Base-by-base conservation (phyloP, 2,797 vertebrate species). In the Betta splendens region DNA sequence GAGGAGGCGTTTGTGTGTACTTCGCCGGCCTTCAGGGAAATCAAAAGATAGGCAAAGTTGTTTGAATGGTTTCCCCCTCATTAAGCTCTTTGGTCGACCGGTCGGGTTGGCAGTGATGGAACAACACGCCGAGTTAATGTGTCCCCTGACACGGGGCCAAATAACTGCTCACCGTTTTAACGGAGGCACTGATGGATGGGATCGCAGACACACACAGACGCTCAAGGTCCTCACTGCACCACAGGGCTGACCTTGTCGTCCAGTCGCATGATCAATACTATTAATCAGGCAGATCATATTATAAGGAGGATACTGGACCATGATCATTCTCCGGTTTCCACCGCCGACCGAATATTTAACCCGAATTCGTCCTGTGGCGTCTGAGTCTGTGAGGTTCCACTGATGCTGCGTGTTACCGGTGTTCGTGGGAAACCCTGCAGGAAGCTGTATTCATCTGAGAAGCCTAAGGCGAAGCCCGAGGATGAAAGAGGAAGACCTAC, bases 1-100 rank as follows among this genome's bases (percentile, higher is more conserved):
- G 66, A 37, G 50, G 9, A 45, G 69, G 21, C 62, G 8, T 43
- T 17, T 18, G 37, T 48, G 58, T 68, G 20, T 32, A 38, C 26
- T 64, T 62, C 11, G 39, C 37, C 60, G 52, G 46, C 26, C 78
- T 52, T 70, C 46, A 59, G 80, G 72, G 76, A 80, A 78, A 81
- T 83, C 79, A 80, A 80, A 75, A 69, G 76, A 81, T 70, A 72
- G 51, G 62, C 74, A 32, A 69, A 67, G 65, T 64, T 55, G 60
- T 74, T 75, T 72, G 48, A 78, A 76, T 70, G 59, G 64, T 69
- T 75, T 66, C 57, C 42, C 39, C 53, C 52, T 78, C 62, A 67
- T 81, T 72, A 77, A 50, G 8, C 49, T 37, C 12, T 1, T 40
- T 53, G 43, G 53, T 47, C 50, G 40, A 51, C 26, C 37, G 46